These are phyloP conservation scores for Microcaecilia unicolor DNA, from an alignment of 2,797 vertebrate genomes.

Conservation along the genomic window DNA sequence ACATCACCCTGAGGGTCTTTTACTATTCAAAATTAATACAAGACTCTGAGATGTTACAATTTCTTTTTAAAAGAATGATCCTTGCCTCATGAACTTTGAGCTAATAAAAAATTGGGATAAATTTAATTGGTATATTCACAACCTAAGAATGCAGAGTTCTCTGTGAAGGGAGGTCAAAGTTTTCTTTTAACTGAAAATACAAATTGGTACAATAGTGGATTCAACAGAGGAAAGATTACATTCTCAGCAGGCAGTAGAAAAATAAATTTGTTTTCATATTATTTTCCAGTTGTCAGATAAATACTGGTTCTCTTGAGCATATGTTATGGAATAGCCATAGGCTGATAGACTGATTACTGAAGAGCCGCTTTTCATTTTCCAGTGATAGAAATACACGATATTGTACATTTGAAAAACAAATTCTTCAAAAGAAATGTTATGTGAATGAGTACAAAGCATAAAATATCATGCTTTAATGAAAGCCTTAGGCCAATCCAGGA, in stretches of 20 bases:
- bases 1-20: too few relatives aligned
- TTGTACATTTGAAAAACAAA: too few relatives aligned
- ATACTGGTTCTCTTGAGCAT: background rate
- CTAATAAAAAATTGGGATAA: too few relatives aligned
- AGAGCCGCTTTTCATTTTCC: slow-evolving; percentile 2
- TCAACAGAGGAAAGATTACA: slow-evolving; percentile 11
- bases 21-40: too few relatives aligned
- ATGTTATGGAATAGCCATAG: background rate
- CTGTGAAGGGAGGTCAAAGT: background rate
- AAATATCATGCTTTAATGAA: too few relatives aligned
- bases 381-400: too few relatives aligned
- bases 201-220: slow-evolving; percentile 9
- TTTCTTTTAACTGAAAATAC: slow-evolving; percentile 3
- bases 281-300: slow-evolving; percentile 7
- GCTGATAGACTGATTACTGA: background rate
- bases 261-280: slow-evolving; percentile 14
- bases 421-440: too few relatives aligned
- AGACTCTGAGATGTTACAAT: too few relatives aligned
- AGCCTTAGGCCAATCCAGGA: too few relatives aligned
- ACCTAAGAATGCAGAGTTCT: background rate
- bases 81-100: too few relatives aligned
- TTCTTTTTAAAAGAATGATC: too few relatives aligned
- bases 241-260: slow-evolving; percentile 13
- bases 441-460: too few relatives aligned
- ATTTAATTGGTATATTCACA: background rate